Percentiles rank a stretch among this genome's conserved stretches.
Evolutionary conservation across 2,113 vertebrate genomes (phyloP).

Genomic region (Mola mola): DNA sequence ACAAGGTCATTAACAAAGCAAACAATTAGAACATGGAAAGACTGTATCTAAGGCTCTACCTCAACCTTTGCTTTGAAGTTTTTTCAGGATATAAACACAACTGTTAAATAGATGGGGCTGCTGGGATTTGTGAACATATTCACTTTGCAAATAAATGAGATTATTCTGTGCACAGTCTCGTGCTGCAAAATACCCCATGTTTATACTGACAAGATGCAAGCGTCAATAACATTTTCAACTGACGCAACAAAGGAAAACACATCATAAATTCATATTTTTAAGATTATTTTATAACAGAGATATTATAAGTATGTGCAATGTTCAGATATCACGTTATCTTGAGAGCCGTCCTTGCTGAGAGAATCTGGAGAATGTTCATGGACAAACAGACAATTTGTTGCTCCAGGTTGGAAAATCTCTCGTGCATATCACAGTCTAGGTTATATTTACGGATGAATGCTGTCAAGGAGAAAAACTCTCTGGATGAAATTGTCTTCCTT

Average conservation of each 20-base stretch:
- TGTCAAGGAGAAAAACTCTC: not conserved
- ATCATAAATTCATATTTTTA: no score
- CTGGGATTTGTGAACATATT: conserved; percentile 19
- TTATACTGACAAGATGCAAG: no score
- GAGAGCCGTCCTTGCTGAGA: conserved; percentile 8
- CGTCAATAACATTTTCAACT: no score
- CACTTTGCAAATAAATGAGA: conserved; percentile 44
- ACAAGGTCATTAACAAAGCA: conserved; percentile 4
- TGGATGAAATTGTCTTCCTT: not conserved
- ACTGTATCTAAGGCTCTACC: not conserved
- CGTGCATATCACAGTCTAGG: not conserved
- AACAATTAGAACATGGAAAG: not conserved
- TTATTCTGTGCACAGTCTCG: no score
- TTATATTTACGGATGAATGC: not conserved
- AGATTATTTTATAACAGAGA: no score
- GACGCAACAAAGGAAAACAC: conserved; percentile 7
- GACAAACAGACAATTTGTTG: conserved; percentile 2
- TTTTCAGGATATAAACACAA: conserved; percentile 30
- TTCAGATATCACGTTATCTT: not conserved
- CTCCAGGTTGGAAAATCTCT: not conserved
- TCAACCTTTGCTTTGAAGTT: conserved; percentile 4
- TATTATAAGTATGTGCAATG: not conserved
- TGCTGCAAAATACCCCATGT: no score
- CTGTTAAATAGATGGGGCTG: conserved; percentile 34
- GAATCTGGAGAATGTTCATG: conserved; percentile 15